Evolutionary conservation across 1,140 invertebrate species (phyloP).

Genomic region (Rhysida immarginata): DNA sequence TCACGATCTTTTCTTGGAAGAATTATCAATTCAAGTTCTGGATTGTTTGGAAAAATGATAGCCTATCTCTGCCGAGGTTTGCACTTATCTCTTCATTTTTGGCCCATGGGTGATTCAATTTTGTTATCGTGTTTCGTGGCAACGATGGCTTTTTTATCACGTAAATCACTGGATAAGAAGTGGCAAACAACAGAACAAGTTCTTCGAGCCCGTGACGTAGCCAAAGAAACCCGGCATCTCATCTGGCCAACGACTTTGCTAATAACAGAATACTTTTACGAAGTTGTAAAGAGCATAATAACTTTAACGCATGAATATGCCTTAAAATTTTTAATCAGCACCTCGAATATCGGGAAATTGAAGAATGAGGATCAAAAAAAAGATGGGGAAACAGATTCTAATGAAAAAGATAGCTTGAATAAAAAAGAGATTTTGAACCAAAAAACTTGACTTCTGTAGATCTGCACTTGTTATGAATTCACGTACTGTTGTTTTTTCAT

Average conservation of each 20-base stretch:
- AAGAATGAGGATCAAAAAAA: background rate
- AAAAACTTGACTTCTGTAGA: too few relatives aligned
- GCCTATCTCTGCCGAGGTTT: background rate
- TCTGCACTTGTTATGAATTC: too few relatives aligned
- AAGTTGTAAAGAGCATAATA: background rate
- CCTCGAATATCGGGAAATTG: background rate
- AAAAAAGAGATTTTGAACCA: background rate
- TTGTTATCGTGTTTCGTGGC: background rate
- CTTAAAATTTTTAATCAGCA: background rate
- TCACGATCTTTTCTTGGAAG: background rate
- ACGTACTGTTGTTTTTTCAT: too few relatives aligned
- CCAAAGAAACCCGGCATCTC: background rate
- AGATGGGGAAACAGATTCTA: background rate
- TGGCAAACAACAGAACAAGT: background rate
- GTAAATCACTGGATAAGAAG: background rate
- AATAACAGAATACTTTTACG: background rate
- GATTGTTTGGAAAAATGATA: background rate
- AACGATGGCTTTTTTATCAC: background rate
- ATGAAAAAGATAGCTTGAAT: background rate
- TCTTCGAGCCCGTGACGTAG: background rate
- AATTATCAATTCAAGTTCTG: background rate
- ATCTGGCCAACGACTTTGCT: background rate
- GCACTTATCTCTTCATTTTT: background rate
- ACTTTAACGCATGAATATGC: background rate
- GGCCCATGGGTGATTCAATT: background rate